These are phyloP conservation scores for Drosophila sproati DNA, from an alignment of 1,140 invertebrate genomes.

Conservation along the genomic window DNA sequence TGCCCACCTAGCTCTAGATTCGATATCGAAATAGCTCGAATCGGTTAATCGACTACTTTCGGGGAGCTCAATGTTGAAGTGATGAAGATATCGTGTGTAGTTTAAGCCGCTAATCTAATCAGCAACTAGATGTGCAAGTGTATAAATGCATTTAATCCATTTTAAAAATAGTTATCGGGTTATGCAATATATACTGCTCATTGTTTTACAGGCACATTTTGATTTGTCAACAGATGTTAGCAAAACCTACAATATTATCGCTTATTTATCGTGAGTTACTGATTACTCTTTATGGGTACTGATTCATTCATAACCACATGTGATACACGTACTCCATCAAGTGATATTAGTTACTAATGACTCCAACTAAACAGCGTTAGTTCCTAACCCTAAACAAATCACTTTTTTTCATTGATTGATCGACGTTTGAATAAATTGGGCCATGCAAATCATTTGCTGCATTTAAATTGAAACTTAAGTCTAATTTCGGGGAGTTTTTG, in stretches of 20 bases:
- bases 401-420: constrained; percentile 30
- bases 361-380: neutral
- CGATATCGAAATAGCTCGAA: neutral
- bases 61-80: neutral
- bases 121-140: neutral
- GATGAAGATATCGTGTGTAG: neutral
- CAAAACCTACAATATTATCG: too few relatives aligned
- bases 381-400: neutral
- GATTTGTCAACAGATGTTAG: too few relatives aligned
- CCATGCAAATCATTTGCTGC: constrained; percentile 43
- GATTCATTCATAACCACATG: constrained; percentile 1
- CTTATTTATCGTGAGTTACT: constrained; percentile 3
- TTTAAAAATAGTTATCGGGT: too few relatives aligned
- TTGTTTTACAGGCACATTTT: too few relatives aligned
- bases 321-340: constrained; percentile 29
- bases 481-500: constrained; percentile 76
- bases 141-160: neutral
- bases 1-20: neutral
- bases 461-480: constrained; percentile 62
- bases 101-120: neutral
- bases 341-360: constrained; percentile 20
- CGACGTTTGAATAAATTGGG: constrained; percentile 13
- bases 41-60: constrained; percentile 9
- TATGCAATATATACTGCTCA: too few relatives aligned
- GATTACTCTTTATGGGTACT: neutral